phyloP scores from a whole-genome alignment of 2,113 vertebrate species.

The Pterocles burchelli region DNA sequence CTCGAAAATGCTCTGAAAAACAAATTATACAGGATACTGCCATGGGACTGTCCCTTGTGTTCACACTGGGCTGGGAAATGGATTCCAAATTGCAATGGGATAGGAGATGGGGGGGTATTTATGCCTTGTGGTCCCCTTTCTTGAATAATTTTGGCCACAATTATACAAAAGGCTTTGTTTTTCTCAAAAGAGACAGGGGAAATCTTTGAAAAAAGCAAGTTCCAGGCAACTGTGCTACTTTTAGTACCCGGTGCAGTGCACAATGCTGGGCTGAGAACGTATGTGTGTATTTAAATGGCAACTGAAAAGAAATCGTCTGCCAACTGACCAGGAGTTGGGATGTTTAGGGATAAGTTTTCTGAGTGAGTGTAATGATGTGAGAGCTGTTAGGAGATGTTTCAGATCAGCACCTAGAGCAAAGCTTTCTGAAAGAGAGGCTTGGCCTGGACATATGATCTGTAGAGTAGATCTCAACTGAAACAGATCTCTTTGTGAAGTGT shows the following conservation, averaged over 20 bases:
- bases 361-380: background rate
- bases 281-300: background rate
- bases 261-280: slow-evolving; percentile 3
- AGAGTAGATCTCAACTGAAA: background rate
- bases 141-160: background rate
- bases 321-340: background rate
- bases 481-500: background rate
- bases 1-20: background rate
- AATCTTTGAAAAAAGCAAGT: background rate
- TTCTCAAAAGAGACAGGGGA: background rate
- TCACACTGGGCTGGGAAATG: background rate
- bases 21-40: background rate
- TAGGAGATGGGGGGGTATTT: background rate
- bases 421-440: background rate
- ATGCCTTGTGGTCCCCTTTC: background rate
- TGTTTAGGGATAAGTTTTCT: background rate
- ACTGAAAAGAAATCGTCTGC: background rate
- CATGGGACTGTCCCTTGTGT: background rate
- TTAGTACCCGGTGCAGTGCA: background rate
- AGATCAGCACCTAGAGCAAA: background rate
- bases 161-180: slow-evolving; percentile 38
- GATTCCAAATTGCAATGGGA: background rate
- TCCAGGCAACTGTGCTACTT: background rate
- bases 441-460: background rate
- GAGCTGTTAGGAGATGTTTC: background rate